These are phyloP conservation scores for Microdon myrmicae DNA, from an alignment of 2,888 invertebrate genomes.

Conservation along the genomic window DNA sequence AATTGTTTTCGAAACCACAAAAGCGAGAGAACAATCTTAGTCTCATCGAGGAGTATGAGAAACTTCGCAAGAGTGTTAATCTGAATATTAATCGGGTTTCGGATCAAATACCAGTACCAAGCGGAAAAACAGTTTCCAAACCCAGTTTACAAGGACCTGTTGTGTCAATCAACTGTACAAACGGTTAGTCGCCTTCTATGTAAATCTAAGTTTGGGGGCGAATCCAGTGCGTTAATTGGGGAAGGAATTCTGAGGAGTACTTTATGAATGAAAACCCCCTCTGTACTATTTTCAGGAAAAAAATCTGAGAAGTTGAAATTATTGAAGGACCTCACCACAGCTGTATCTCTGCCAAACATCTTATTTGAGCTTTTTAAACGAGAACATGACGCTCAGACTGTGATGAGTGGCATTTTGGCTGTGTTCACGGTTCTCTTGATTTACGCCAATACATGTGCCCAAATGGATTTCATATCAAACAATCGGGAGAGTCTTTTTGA, in stretches of 20 bases:
- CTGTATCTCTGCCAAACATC: conserved; percentile 52
- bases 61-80: conserved; percentile 23
- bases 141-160: conserved; percentile 1
- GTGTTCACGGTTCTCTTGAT: conserved; percentile 76
- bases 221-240: background rate
- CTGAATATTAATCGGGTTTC: conserved; percentile 22
- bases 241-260: background rate
- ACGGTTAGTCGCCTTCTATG: conserved; percentile 12
- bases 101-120: conserved; percentile 18
- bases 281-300: conserved; percentile 19
- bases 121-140: conserved; percentile 14
- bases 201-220: conserved; percentile 19
- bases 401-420: conserved; percentile 60
- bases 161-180: background rate
- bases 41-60: conserved; percentile 31
- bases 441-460: conserved; percentile 72
- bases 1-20: conserved; percentile 3
- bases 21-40: conserved; percentile 5
- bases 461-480: conserved; percentile 72
- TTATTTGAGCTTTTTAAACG: conserved; percentile 51
- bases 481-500: conserved; percentile 32
- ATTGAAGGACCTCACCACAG: conserved; percentile 50
- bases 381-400: conserved; percentile 35
- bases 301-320: conserved; percentile 31
- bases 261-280: background rate